These are phyloP conservation scores for Phytoseiulus persimilis DNA, from an alignment of 2,888 invertebrate genomes.

Conservation along the genomic window DNA sequence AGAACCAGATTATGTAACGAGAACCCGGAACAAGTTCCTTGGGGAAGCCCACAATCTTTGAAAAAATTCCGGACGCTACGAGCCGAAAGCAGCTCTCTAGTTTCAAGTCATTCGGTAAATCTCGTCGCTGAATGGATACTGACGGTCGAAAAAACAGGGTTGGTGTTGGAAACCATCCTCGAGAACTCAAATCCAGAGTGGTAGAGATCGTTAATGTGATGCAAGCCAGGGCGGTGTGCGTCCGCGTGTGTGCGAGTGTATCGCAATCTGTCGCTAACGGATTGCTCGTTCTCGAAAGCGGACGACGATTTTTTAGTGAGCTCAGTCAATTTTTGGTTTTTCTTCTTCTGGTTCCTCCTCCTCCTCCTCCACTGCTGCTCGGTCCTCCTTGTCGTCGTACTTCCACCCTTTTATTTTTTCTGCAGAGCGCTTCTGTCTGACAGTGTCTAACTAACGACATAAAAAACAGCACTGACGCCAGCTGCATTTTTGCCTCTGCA, in stretches of 20 bases:
- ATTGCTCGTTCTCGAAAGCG: not conserved
- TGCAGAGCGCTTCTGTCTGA: not conserved
- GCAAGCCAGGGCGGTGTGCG: not conserved
- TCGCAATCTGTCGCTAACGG: slow-evolving; percentile 5
- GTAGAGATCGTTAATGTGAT: not conserved
- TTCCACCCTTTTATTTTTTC: not conserved
- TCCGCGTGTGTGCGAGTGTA: not conserved
- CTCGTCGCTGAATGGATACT: too few species aligned
- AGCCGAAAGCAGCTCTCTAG: too few species aligned
- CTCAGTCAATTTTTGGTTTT: not conserved
- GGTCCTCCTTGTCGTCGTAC: not conserved
- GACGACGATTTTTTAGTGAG: not conserved
- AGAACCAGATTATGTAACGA: too few species aligned
- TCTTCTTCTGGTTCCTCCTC: not conserved
- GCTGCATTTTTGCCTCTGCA: not conserved
- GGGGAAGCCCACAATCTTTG: too few species aligned
- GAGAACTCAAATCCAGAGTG: too few species aligned
- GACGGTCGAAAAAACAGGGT: too few species aligned
- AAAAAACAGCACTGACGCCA: not conserved
- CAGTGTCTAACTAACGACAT: not conserved
- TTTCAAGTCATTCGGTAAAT: too few species aligned
- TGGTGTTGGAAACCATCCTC: too few species aligned
- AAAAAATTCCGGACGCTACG: too few species aligned
- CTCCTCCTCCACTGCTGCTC: not conserved
- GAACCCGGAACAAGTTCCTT: too few species aligned